Percentiles rank a stretch among this genome's conserved stretches.
phyloP scores from a whole-genome alignment of 2,797 vertebrate species.

The Esox lucius region DNA sequence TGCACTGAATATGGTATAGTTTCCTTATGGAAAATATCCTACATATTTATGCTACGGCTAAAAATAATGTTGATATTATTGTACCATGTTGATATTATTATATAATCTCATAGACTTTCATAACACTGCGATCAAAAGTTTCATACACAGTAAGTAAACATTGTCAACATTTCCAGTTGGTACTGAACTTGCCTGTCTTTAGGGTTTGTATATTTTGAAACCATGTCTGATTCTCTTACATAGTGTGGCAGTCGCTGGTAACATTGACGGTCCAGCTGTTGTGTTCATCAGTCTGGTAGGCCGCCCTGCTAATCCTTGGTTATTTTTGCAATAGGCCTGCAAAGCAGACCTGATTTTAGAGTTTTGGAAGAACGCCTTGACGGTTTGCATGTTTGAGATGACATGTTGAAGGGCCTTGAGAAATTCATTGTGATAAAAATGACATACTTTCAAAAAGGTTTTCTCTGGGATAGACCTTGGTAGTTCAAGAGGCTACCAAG shows the following conservation, averaged over 20 bases:
- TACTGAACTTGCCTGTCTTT: background rate
- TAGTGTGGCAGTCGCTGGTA: slow-evolving; percentile 10
- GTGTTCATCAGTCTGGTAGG: slow-evolving; percentile 26
- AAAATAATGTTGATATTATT: background rate
- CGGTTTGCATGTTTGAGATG: background rate
- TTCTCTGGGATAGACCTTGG: background rate
- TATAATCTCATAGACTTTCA: background rate
- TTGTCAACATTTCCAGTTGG: background rate
- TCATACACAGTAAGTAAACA: background rate
- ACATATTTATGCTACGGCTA: background rate
- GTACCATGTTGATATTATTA: background rate
- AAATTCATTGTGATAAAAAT: background rate
- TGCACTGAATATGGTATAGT: background rate
- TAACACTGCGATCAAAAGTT: background rate
- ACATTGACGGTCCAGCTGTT: slow-evolving; percentile 47
- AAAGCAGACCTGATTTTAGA: slow-evolving; percentile 30
- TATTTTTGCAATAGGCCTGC: slow-evolving; percentile 14
- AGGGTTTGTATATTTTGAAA: background rate
- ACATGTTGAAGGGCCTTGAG: background rate
- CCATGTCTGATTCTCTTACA: slow-evolving; percentile 18
- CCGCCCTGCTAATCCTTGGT: slow-evolving; percentile 20
- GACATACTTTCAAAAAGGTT: too few species aligned
- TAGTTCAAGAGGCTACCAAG: background rate
- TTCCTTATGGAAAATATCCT: background rate
- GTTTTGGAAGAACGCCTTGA: slow-evolving; percentile 19